Percentiles rank a stretch among this genome's conserved stretches.
These are phyloP conservation scores for Xanthorhoe spadicearia DNA, from an alignment of 2,888 invertebrate genomes.

Conservation along the genomic window DNA sequence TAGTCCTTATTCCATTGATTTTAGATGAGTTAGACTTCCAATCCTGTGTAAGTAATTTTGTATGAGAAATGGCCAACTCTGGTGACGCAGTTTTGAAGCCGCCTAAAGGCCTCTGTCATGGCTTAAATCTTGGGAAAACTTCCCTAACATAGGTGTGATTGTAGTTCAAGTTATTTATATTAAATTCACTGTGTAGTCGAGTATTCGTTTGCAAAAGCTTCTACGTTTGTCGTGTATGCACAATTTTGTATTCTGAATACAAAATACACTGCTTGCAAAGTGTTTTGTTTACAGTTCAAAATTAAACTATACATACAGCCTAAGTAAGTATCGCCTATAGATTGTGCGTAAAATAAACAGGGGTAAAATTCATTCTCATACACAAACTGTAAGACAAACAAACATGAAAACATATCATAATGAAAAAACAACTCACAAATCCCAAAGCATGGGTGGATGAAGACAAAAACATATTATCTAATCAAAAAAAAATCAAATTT, in stretches of 20 bases:
- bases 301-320: slow-evolving; percentile 24
- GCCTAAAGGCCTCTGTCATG: too few relatives aligned
- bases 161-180: background rate
- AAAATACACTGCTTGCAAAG: slow-evolving; percentile 53
- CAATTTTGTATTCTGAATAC: slow-evolving; percentile 14
- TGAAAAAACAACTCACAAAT: slow-evolving; percentile 59
- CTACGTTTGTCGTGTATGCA: slow-evolving; percentile 15
- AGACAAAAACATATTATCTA: slow-evolving; percentile 48
- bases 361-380: slow-evolving; percentile 50
- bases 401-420: slow-evolving; percentile 53
- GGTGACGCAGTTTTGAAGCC: too few relatives aligned
- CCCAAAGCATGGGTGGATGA: slow-evolving; percentile 62
- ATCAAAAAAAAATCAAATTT: slow-evolving; percentile 29
- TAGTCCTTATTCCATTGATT: too few relatives aligned
- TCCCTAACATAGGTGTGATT: too few relatives aligned
- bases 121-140: too few relatives aligned
- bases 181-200: background rate
- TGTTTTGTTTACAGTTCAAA: slow-evolving; percentile 22
- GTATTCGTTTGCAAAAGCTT: slow-evolving; percentile 29
- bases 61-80: too few relatives aligned
- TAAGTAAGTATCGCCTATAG: slow-evolving; percentile 37
- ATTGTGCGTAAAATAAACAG: slow-evolving; percentile 43
- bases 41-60: too few relatives aligned
- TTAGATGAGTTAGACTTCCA: too few relatives aligned
- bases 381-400: slow-evolving; percentile 62